Evolutionary conservation across 1,140 invertebrate genomes (phyloP).

Genomic region (Drosophila paulistorum): DNA sequence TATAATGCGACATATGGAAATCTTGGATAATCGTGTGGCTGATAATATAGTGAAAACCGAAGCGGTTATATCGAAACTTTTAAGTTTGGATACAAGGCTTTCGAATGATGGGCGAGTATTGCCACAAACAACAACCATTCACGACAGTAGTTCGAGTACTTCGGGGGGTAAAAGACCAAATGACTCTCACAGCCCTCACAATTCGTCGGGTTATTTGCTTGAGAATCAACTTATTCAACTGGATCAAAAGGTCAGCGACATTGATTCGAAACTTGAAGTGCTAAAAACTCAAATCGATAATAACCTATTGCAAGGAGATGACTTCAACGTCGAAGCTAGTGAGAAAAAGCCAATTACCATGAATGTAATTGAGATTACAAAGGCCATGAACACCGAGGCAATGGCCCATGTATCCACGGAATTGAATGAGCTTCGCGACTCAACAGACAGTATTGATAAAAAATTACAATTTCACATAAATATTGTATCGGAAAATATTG

Average conservation of each 20-base stretch:
- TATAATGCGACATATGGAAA: slow-evolving; percentile 91
- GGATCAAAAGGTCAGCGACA: slow-evolving; percentile 91
- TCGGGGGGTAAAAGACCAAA: not conserved
- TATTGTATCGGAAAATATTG: slow-evolving; percentile 91
- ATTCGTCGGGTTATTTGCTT: slow-evolving; percentile 70
- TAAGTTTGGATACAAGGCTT: slow-evolving; percentile 88
- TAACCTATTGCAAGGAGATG: slow-evolving; percentile 90
- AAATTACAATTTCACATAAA: slow-evolving; percentile 93
- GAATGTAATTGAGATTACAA: slow-evolving; percentile 91
- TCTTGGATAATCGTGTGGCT: slow-evolving; percentile 90
- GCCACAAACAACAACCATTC: slow-evolving; percentile 16
- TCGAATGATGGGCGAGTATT: slow-evolving; percentile 84
- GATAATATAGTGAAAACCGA: slow-evolving; percentile 94
- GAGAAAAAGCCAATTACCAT: slow-evolving; percentile 92
- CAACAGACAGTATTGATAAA: slow-evolving; percentile 90
- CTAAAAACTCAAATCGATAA: slow-evolving; percentile 92
- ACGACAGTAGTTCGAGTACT: too few relatives aligned
- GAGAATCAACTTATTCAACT: slow-evolving; percentile 87
- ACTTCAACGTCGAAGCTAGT: slow-evolving; percentile 92
- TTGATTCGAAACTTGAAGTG: slow-evolving; percentile 90
- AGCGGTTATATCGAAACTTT: slow-evolving; percentile 89
- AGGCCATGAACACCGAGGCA: slow-evolving; percentile 90
- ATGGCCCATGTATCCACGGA: slow-evolving; percentile 90
- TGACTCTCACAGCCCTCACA: slow-evolving; percentile 10
- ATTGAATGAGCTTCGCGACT: slow-evolving; percentile 88